Evolutionary conservation across 1,140 invertebrate species (phyloP).

Genomic region (Drosophila carrolli): DNA sequence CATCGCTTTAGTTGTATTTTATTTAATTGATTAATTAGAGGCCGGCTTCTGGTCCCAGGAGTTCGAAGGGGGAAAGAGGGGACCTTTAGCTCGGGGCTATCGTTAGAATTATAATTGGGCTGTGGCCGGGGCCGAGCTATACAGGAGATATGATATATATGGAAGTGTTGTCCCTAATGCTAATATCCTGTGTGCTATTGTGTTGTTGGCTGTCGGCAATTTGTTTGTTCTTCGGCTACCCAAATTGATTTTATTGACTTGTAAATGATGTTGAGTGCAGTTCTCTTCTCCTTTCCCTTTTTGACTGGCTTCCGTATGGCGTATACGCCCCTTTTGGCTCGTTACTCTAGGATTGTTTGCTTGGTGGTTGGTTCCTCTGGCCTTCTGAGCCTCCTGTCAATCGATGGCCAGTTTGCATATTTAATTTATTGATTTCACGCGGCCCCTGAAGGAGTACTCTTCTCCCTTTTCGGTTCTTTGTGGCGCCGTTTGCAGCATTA

Average conservation of each 20-base stretch:
- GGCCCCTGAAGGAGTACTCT: constrained; percentile 32
- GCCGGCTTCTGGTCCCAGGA: constrained; percentile 55
- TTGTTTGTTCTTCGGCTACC: constrained; percentile 66
- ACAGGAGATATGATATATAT: constrained; percentile 11
- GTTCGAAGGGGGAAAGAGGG: constrained; percentile 1
- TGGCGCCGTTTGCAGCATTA: constrained; percentile 59
- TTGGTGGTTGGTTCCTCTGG: not conserved
- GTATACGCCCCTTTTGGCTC: constrained; percentile 35
- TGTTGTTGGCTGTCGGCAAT: constrained; percentile 56
- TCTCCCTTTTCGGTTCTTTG: constrained; percentile 3
- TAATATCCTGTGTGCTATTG: constrained; percentile 45
- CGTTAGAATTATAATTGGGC: constrained; percentile 81
- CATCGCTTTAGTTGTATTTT: constrained; percentile 70
- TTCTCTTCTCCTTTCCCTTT: not conserved
- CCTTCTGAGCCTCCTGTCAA: constrained; percentile 1
- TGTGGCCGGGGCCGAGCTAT: constrained; percentile 43
- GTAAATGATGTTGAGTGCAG: constrained; percentile 67
- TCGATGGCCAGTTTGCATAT: constrained; percentile 37
- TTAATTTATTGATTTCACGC: constrained; percentile 78
- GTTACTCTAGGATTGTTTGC: constrained; percentile 47
- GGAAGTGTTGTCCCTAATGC: constrained; percentile 66
- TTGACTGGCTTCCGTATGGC: constrained; percentile 25
- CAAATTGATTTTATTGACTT: constrained; percentile 82
- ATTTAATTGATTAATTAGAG: constrained; percentile 84
- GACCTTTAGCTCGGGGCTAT: constrained; percentile 48